These are phyloP conservation scores for Drosophila cardini DNA, from an alignment of 1,140 invertebrate genomes.

Conservation along the genomic window DNA sequence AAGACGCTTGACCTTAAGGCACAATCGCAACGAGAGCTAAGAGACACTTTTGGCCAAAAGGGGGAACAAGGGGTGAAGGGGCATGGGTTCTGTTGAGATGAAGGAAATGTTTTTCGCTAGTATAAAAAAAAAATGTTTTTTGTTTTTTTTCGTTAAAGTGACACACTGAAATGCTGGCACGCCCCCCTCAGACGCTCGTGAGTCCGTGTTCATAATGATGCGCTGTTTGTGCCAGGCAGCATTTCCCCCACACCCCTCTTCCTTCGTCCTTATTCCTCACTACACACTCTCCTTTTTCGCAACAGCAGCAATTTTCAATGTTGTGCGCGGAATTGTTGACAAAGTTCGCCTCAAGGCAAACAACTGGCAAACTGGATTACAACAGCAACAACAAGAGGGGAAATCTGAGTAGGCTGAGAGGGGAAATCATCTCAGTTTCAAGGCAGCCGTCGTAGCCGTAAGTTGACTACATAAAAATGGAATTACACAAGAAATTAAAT, in stretches of 20 bases:
- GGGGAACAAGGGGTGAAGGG: slow-evolving; percentile 16
- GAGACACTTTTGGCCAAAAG: slow-evolving; percentile 48
- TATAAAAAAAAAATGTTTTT: not conserved
- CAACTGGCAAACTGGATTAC: slow-evolving; percentile 37
- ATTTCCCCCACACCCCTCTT: not conserved
- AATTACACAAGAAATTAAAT: slow-evolving; percentile 83
- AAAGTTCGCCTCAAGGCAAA: slow-evolving; percentile 82
- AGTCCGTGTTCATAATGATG: slow-evolving; percentile 57
- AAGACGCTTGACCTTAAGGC: slow-evolving; percentile 80
- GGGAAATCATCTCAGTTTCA: slow-evolving; percentile 66
- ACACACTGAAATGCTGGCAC: slow-evolving; percentile 58
- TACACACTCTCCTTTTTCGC: slow-evolving; percentile 55
- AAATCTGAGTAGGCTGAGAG: not conserved
- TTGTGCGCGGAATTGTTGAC: slow-evolving; percentile 80
- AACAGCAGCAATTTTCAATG: slow-evolving; percentile 77
- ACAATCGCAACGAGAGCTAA: slow-evolving; percentile 54
- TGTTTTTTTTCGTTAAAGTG: slow-evolving; percentile 60
- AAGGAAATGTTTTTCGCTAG: slow-evolving; percentile 21
- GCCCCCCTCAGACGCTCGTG: slow-evolving; percentile 27
- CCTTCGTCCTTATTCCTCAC: not conserved
- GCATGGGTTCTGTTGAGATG: not conserved
- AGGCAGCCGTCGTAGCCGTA: slow-evolving; percentile 58
- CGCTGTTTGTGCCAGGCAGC: slow-evolving; percentile 12
- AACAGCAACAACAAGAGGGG: slow-evolving; percentile 1
- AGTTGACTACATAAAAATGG: slow-evolving; percentile 78